phyloP scores from a whole-genome alignment of 1,140 invertebrate species.

The Stenopsyche tienmushanensis region DNA sequence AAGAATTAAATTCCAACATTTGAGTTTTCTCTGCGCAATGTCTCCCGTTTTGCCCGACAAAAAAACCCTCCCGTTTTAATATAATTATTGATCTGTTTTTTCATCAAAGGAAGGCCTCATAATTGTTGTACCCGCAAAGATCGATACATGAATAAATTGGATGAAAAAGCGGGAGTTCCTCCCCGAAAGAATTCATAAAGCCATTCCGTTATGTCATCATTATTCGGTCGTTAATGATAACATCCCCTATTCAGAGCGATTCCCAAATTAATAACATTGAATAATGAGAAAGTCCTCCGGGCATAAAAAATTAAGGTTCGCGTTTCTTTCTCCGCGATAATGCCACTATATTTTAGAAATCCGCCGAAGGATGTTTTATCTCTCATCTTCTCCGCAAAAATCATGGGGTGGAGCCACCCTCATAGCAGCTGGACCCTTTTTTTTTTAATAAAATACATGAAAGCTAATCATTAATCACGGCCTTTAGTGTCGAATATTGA shows the following conservation, averaged over 20 bases:
- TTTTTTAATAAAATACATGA: constrained; percentile 29
- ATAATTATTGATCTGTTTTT: too few relatives aligned
- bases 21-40: too few relatives aligned
- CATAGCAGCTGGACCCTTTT: background rate
- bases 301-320: constrained; percentile 19
- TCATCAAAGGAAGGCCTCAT: too few relatives aligned
- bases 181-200: too few relatives aligned
- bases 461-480: constrained; percentile 27
- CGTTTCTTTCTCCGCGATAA: constrained; percentile 27
- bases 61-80: too few relatives aligned
- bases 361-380: constrained; percentile 20
- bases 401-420: background rate
- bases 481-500: constrained; percentile 17
- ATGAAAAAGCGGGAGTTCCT: too few relatives aligned
- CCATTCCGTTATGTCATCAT: constrained; percentile 1
- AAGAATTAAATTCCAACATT: too few relatives aligned
- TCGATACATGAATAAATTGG: too few relatives aligned
- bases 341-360: constrained; percentile 26
- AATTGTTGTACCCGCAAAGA: too few relatives aligned
- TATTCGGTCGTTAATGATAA: constrained; percentile 10
- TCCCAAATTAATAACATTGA: constrained; percentile 27
- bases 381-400: constrained; percentile 12
- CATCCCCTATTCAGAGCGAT: constrained; percentile 3
- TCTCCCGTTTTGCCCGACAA: too few relatives aligned
- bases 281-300: constrained; percentile 2